Conservation (phyloP, 2,113 vertebrate genomes). For the Myiopsitta monachus region DNA sequence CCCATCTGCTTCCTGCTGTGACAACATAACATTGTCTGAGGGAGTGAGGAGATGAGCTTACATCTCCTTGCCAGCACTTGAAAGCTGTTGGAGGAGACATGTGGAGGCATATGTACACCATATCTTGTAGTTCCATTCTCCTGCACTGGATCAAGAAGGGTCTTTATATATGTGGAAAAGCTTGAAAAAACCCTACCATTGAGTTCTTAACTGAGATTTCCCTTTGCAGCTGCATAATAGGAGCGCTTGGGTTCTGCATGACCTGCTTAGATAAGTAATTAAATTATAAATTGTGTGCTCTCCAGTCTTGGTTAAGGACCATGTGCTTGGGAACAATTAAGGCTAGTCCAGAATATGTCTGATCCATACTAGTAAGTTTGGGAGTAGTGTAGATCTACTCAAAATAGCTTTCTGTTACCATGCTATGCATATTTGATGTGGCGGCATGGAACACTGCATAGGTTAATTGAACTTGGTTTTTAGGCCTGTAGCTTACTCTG, state of each 20-base stretch:
- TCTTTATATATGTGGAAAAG: neutral
- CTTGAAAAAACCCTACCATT: neutral
- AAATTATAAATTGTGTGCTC: neutral
- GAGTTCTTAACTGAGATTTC: neutral
- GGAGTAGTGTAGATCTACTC: neutral
- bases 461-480: neutral
- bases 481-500: neutral
- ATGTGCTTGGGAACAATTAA: neutral
- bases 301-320: neutral
- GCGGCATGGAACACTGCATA: neutral
- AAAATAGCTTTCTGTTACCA: neutral
- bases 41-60: neutral
- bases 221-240: neutral
- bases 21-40: neutral
- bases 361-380: neutral
- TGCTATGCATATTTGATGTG: rapidly evolving
- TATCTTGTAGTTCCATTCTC: neutral
- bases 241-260: neutral
- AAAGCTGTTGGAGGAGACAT: neutral
- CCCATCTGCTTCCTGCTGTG: constrained; percentile 33
- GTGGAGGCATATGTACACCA: neutral
- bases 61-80: neutral
- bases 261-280: neutral
- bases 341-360: neutral
- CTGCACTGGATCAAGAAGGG: neutral